phyloP scores from a whole-genome alignment of 2,113 vertebrate species.

The Silurus meridionalis region DNA sequence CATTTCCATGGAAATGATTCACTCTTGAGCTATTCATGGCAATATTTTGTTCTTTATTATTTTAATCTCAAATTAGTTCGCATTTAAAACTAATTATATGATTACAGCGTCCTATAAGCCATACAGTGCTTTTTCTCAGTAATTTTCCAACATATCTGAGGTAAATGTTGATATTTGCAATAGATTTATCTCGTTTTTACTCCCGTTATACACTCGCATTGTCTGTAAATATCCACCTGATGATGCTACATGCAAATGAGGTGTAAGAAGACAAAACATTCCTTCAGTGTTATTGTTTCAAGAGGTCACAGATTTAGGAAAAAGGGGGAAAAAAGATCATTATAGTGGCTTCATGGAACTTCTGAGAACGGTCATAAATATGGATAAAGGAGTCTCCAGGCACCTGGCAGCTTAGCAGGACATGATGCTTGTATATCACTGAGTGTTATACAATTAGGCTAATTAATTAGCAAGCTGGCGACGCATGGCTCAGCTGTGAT shows the following conservation, averaged over 20 bases:
- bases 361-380: neutral
- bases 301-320: neutral
- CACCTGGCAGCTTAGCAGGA: conserved; percentile 18
- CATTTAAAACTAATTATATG: neutral
- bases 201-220: neutral
- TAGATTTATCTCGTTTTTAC: neutral
- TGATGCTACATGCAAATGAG: neutral
- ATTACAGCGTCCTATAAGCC: no score
- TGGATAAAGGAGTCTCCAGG: conserved; percentile 12
- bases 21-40: neutral
- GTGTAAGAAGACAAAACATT: neutral
- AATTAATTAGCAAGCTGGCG: conserved; percentile 40
- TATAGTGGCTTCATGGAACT: neutral
- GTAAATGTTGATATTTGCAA: neutral
- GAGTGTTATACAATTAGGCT: conserved; percentile 31
- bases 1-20: neutral
- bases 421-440: neutral
- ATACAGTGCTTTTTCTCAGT: neutral
- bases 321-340: no score
- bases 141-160: neutral
- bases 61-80: neutral
- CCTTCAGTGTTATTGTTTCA: neutral
- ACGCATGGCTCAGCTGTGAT: conserved; percentile 32
- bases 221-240: neutral
- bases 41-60: neutral